These are phyloP conservation scores for Ceuthmochares aereus DNA, from an alignment of 2,113 vertebrate genomes.

Conservation along the genomic window DNA sequence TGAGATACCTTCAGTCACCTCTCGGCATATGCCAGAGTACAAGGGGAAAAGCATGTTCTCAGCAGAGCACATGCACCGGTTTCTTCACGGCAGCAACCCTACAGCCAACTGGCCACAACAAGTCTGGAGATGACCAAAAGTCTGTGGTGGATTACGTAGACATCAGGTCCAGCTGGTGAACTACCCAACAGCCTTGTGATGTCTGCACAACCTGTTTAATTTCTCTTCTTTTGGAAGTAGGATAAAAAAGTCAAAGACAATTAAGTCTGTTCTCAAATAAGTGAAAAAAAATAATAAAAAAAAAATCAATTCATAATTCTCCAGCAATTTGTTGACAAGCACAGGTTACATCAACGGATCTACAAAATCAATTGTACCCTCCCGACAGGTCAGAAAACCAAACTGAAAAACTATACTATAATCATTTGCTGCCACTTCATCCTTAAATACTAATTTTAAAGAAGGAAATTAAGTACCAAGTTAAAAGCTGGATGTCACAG, in stretches of 20 bases:
- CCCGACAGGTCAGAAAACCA: not conserved
- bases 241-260: not conserved
- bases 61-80: not conserved
- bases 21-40: rapidly evolving
- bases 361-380: rapidly evolving
- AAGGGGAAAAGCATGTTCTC: not conserved
- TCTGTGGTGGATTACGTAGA: rapidly evolving
- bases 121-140: not conserved
- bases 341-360: not conserved
- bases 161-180: not conserved
- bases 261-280: not conserved
- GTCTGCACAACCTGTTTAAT: not conserved
- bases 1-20: not conserved
- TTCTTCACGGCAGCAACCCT: not conserved
- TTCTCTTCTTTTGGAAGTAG: too few species aligned
- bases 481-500: not conserved
- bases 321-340: not conserved
- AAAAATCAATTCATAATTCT: not conserved
- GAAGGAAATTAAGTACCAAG: not conserved
- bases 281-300: not conserved
- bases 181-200: not conserved
- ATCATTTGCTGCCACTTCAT: not conserved
- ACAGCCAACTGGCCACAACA: too few species aligned
- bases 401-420: not conserved
- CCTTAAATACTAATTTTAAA: not conserved